Percentiles rank a stretch among this genome's conserved stretches.
phyloP scores from a whole-genome alignment of 2,113 vertebrate species.

The Brachyhypopomus gauderio region DNA sequence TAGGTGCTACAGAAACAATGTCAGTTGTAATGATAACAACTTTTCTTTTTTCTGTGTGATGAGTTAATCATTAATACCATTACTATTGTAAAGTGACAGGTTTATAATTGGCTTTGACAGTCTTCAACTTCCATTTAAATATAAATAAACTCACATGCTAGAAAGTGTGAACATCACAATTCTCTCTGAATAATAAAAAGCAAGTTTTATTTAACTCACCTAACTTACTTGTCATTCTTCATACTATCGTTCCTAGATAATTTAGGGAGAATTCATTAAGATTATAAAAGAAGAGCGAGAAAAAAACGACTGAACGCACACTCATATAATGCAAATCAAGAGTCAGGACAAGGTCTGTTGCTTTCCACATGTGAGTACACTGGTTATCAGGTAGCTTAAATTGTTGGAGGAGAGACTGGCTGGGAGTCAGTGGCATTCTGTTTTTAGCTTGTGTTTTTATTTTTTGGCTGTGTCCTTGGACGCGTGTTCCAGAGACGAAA shows the following conservation, averaged over 20 bases:
- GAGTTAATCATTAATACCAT: conserved; percentile 14
- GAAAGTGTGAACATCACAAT: conserved; percentile 21
- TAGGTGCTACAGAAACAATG: background rate
- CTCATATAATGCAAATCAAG: background rate
- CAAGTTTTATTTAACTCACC: background rate
- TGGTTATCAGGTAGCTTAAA: background rate
- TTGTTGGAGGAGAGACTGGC: background rate
- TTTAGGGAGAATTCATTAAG: background rate
- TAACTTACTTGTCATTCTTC: conserved; percentile 3
- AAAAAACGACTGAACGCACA: too few species aligned
- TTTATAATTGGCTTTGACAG: conserved; percentile 38
- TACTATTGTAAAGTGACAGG: conserved; percentile 9
- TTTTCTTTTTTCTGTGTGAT: background rate
- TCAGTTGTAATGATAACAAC: too few species aligned
- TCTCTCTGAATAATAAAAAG: conserved; percentile 27
- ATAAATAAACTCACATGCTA: background rate
- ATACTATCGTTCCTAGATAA: background rate
- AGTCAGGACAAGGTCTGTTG: background rate
- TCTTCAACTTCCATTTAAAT: conserved; percentile 21
- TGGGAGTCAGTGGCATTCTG: background rate
- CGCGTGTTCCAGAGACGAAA: background rate
- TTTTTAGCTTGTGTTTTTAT: background rate
- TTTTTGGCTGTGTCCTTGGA: background rate
- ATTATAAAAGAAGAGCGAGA: background rate
- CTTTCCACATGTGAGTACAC: background rate